Evolutionary conservation across 2,797 vertebrate genomes (phyloP).

Genomic region (Agapornis canus): DNA sequence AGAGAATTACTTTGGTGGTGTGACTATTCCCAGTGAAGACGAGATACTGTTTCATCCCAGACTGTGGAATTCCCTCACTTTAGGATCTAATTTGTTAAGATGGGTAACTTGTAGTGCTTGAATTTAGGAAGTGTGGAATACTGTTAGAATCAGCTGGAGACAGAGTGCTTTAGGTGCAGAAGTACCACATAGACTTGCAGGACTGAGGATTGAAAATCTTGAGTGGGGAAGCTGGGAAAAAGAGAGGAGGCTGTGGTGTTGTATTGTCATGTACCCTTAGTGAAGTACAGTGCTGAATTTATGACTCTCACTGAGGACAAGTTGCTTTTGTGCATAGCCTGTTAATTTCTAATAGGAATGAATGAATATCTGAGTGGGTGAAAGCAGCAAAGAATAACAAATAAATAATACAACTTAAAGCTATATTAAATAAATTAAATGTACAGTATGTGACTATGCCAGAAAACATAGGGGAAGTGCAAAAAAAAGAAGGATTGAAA

Average conservation of each 20-base stretch:
- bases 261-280: not conserved
- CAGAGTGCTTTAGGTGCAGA: not conserved
- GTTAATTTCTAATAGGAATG: constrained; percentile 26
- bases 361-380: not conserved
- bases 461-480: not conserved
- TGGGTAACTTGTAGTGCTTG: not conserved
- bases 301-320: not conserved
- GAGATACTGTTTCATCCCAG: not conserved
- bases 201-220: not conserved
- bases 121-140: not conserved
- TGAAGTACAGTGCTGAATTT: not conserved
- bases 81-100: not conserved
- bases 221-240: not conserved
- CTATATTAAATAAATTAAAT: not conserved
- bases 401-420: not conserved
- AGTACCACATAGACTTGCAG: not conserved
- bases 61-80: not conserved
- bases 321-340: not conserved
- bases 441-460: not conserved
- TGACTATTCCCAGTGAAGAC: not conserved
- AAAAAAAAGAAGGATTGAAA: not conserved
- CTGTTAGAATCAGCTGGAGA: not conserved
- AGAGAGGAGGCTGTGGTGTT: not conserved
- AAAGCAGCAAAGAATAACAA: not conserved
- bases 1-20: not conserved